A percentile compares a stretch with the other conserved stretches of the same genome.
phyloP scores from a whole-genome alignment of 2,888 invertebrate species.

The Nysson spinosus region DNA sequence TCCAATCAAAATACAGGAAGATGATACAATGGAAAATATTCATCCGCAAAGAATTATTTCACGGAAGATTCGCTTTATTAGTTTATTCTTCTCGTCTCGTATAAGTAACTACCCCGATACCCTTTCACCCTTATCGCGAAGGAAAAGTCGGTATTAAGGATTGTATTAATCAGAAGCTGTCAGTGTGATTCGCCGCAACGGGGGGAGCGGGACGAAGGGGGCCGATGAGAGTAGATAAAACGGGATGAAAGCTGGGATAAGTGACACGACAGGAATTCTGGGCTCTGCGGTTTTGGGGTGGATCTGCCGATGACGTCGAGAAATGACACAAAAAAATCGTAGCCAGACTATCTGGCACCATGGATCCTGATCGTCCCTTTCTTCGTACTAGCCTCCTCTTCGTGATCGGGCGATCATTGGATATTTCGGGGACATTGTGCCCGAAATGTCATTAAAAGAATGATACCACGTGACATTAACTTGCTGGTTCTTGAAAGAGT shows the following conservation, averaged over 20 bases:
- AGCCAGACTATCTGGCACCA: conserved; percentile 72
- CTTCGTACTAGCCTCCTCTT: not conserved
- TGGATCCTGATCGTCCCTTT: conserved; percentile 26
- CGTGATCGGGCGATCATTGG: conserved; percentile 8
- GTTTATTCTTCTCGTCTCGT: no score
- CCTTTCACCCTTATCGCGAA: conserved; percentile 26
- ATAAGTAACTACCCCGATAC: no score
- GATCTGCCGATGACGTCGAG: conserved; percentile 76
- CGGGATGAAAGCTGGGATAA: conserved; percentile 46
- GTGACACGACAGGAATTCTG: conserved; percentile 67
- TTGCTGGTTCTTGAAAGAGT: no score
- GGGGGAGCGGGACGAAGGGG: conserved; percentile 31
- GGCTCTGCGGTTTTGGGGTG: conserved; percentile 62
- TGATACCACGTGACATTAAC: no score
- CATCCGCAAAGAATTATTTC: no score
- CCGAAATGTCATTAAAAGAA: conserved; percentile 1
- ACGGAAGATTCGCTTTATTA: no score
- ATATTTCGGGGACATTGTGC: conserved; percentile 8
- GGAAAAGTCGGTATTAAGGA: conserved; percentile 70
- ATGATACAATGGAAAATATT: no score
- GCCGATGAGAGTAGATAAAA: conserved; percentile 18
- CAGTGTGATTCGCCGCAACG: conserved; percentile 66
- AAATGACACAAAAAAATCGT: conserved; percentile 74
- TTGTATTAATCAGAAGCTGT: conserved; percentile 77
- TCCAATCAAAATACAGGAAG: no score